Evolutionary conservation across 2,797 vertebrate genomes (phyloP).

Genomic region (Karalla daura): DNA sequence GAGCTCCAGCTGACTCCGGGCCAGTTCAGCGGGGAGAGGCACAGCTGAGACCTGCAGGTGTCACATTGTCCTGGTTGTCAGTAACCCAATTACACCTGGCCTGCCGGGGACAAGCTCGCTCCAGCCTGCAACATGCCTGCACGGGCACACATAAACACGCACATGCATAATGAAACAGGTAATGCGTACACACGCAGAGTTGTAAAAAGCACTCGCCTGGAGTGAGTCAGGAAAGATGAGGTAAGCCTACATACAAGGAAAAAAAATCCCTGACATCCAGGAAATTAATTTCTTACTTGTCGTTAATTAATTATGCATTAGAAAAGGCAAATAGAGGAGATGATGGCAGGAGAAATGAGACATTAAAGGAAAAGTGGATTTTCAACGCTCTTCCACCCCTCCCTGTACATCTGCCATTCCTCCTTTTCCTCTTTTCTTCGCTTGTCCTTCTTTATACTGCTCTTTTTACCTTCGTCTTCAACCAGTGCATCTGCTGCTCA

Average conservation of each 20-base stretch:
- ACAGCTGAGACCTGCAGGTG: constrained; percentile 80
- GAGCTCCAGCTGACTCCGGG: constrained; percentile 74
- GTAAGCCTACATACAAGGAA: constrained; percentile 27
- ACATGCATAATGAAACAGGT: constrained; percentile 15
- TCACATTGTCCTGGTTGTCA: constrained; percentile 81
- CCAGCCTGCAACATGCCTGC: constrained; percentile 33
- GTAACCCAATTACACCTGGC: constrained; percentile 82
- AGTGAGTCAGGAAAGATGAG: constrained; percentile 27
- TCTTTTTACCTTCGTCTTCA: constrained; percentile 77
- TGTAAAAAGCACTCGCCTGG: constrained; percentile 5
- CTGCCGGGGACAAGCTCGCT: constrained; percentile 44
- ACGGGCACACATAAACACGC: constrained; percentile 12
- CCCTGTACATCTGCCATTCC: constrained; percentile 22
- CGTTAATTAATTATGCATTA: constrained; percentile 67
- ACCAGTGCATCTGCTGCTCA: constrained; percentile 88
- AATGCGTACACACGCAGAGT: constrained; percentile 21
- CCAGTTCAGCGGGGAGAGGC: constrained; percentile 70
- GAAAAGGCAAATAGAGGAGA: constrained; percentile 50
- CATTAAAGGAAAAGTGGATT: constrained; percentile 57
- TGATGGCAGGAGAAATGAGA: constrained; percentile 51
- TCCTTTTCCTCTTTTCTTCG: constrained; percentile 36
- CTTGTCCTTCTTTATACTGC: constrained; percentile 31
- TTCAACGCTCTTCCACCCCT: constrained; percentile 26
- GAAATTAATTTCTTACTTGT: constrained; percentile 60
- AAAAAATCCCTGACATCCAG: constrained; percentile 30